phyloP scores from a whole-genome alignment of 2,113 vertebrate genomes.

The Oenanthe oenanthe region DNA sequence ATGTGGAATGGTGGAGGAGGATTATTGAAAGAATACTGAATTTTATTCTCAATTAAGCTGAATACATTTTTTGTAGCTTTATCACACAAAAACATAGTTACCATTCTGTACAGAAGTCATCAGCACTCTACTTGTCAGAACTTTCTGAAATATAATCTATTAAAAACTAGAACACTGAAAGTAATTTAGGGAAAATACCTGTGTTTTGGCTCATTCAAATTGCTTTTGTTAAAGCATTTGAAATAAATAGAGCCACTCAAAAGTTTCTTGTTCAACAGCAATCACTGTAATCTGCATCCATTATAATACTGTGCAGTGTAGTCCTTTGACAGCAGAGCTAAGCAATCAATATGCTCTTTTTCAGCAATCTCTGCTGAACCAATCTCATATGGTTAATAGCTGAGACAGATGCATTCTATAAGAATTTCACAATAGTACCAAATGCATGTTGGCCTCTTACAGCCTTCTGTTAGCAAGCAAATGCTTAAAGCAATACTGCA shows the following conservation, averaged over 20 bases:
- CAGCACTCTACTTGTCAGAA: background rate
- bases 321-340: background rate
- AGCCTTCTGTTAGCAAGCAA: conserved; percentile 8
- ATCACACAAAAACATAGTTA: background rate
- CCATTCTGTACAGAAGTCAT: background rate
- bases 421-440: background rate
- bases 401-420: background rate
- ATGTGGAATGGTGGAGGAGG: background rate
- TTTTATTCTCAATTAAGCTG: background rate
- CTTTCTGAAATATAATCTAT: conserved; percentile 18
- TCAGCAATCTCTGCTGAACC: background rate
- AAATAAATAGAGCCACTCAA: conserved; percentile 3
- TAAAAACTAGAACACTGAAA: conserved; percentile 8
- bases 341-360: background rate
- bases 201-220: conserved; percentile 4
- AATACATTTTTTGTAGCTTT: background rate
- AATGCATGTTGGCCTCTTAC: background rate
- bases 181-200: conserved; percentile 22
- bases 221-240: conserved; percentile 28
- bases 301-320: background rate
- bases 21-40: background rate
- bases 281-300: conserved; percentile 30
- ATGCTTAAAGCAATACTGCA: background rate
- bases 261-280: conserved; percentile 27
- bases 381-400: background rate